Evolutionary conservation across 1,140 invertebrate species (phyloP), one percentile per base, ranked within the genome.

Genomic region (Diabrotica undecimpunctata): DNA sequence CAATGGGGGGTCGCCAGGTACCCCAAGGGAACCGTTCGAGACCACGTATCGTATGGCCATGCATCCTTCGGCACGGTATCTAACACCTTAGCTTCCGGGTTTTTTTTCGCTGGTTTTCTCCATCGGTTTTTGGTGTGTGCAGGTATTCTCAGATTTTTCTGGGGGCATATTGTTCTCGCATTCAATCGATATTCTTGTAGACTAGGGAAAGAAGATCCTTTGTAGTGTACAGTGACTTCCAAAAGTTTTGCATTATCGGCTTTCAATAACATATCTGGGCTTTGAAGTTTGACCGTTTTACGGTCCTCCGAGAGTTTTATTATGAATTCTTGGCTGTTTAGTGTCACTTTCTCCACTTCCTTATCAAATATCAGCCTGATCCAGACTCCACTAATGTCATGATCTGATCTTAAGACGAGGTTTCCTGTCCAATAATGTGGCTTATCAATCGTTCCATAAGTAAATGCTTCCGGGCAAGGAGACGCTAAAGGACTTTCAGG

Each of bases 161-260:
- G 14, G 9, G 67, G 50, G 41, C 67, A 69, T 2, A 69, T 52
- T 53, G 51, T 66, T 56, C 37, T 60, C 10, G 67, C 67, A 38
- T 69, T 69, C 39, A 69, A 66, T 66, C 67, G 67, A 69, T 66
- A 69, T 36, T 54, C 67, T 55, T 55, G 41, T 38, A 69, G 52
- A 8, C 12, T 39, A 10, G 67, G 67, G 35, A 63, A n/a, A n/a
- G n/a, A n/a, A 54, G 52, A 46, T 13, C 60, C 64, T 9, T 65
- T 60, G 51, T 69, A 66, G 51, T 58, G 62, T 41, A 66, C 64
- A 37, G 35, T 66, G 41, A 69, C 54, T 60, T 66, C 58, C 10
- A 69, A 11, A 35, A 50, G 25, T 25, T 11, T 51, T 36, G 65
- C 54, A 5, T 10, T 39, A 36, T 9, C 41, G 54, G 39, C 58